These are phyloP conservation scores for Drosophila quinaria DNA, from an alignment of 2,888 invertebrate species.

Conservation along the genomic window DNA sequence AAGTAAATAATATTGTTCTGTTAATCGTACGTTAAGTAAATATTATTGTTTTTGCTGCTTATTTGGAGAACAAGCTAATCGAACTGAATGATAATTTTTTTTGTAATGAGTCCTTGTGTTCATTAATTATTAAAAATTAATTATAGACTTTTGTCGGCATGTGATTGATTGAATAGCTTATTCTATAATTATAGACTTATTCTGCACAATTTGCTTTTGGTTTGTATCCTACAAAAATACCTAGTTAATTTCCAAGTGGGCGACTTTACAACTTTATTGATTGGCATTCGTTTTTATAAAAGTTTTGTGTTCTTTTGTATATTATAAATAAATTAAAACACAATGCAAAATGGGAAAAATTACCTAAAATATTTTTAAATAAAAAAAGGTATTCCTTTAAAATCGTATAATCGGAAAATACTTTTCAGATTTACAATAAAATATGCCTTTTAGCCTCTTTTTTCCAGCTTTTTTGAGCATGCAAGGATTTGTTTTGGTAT, in stretches of 20 bases:
- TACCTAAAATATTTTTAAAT: no score
- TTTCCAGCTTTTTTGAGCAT: no score
- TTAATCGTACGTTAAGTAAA: background rate
- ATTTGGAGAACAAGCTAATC: background rate
- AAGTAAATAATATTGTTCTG: background rate
- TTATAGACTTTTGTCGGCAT: background rate
- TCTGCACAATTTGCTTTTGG: background rate
- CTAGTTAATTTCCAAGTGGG: background rate
- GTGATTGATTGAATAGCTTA: conserved; percentile 24
- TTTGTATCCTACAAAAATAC: background rate
- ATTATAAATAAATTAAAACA: no score
- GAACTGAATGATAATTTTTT: background rate
- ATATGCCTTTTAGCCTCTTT: no score
- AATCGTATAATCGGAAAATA: no score
- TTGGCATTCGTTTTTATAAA: background rate
- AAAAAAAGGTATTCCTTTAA: no score
- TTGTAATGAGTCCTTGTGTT: background rate
- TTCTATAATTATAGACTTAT: conserved; percentile 13
- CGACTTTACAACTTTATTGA: background rate
- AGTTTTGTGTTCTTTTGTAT: no score
- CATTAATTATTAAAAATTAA: background rate
- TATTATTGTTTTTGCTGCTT: background rate
- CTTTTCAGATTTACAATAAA: background rate
- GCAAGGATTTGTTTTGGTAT: background rate
- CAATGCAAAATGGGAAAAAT: no score